Evolutionary conservation across 2,113 vertebrate genomes (phyloP).

Genomic region (Heterotilapia buettikoferi): DNA sequence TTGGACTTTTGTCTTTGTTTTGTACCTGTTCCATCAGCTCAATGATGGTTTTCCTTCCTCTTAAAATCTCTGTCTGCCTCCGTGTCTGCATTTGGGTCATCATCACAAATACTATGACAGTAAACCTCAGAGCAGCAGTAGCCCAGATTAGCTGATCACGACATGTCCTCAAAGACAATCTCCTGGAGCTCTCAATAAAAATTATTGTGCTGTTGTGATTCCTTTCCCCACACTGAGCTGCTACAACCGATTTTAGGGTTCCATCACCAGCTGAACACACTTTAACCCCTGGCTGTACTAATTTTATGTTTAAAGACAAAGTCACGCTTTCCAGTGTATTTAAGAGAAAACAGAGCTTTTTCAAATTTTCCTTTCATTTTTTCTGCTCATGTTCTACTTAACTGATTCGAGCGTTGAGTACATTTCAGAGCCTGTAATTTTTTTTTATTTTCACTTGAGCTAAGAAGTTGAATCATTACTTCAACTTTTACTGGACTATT

Average conservation of each 20-base stretch:
- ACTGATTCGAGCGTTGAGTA: neutral
- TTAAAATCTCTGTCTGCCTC: neutral
- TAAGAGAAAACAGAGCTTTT: neutral
- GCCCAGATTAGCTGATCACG: neutral
- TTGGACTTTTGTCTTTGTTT: neutral
- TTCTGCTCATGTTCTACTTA: neutral
- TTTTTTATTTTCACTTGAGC: neutral
- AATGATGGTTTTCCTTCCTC: neutral
- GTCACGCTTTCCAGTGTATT: neutral
- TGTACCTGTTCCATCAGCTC: neutral
- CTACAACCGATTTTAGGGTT: neutral
- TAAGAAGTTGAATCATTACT: neutral
- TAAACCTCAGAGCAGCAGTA: neutral
- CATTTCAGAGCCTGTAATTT: neutral
- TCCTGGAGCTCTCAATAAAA: rapidly evolving
- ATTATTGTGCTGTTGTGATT: neutral
- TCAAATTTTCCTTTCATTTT: neutral
- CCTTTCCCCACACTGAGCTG: neutral
- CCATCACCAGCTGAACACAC: neutral
- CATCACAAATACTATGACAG: neutral
- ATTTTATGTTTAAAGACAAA: neutral
- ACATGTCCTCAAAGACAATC: neutral
- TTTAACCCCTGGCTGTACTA: neutral
- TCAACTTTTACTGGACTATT: neutral
- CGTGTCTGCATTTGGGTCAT: neutral